phyloP scores from a whole-genome alignment of 2,888 invertebrate genomes.

The Lycaena phlaeas region DNA sequence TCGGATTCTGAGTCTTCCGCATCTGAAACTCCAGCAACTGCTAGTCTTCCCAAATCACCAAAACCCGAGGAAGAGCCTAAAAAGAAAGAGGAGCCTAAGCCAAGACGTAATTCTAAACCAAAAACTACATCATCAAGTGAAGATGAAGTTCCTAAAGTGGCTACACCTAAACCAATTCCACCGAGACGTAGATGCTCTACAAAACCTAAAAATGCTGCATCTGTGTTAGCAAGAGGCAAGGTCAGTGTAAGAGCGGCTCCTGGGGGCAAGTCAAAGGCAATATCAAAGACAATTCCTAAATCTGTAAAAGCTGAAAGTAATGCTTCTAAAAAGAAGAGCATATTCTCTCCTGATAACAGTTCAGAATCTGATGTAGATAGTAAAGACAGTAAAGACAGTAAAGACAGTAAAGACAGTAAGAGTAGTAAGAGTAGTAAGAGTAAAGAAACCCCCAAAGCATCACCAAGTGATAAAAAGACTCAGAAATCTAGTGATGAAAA shows the following conservation, averaged over 20 bases:
- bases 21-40: conserved; percentile 42
- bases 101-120: conserved; percentile 45
- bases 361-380: conserved; percentile 60
- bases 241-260: conserved; percentile 34
- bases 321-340: conserved; percentile 79
- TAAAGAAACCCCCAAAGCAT: conserved; percentile 37
- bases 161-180: conserved; percentile 42
- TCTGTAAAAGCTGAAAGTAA: conserved; percentile 32
- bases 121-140: conserved; percentile 74
- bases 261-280: conserved; percentile 56
- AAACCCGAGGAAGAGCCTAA: conserved; percentile 48
- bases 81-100: conserved; percentile 48
- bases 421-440: conserved; percentile 33
- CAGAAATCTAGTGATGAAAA: conserved; percentile 58
- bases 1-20: conserved; percentile 81
- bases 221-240: conserved; percentile 73
- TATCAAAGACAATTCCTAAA: conserved; percentile 52
- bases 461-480: conserved; percentile 41
- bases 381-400: conserved; percentile 34
- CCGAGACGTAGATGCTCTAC: conserved; percentile 65
- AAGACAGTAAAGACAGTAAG: conserved; percentile 30
- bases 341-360: conserved; percentile 85
- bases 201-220: conserved; percentile 77
- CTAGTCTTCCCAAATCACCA: conserved; percentile 45
- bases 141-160: conserved; percentile 66